Percentiles rank a stretch among this genome's conserved stretches.
phyloP scores from a whole-genome alignment of 1,140 invertebrate genomes.

The Diprion similis region DNA sequence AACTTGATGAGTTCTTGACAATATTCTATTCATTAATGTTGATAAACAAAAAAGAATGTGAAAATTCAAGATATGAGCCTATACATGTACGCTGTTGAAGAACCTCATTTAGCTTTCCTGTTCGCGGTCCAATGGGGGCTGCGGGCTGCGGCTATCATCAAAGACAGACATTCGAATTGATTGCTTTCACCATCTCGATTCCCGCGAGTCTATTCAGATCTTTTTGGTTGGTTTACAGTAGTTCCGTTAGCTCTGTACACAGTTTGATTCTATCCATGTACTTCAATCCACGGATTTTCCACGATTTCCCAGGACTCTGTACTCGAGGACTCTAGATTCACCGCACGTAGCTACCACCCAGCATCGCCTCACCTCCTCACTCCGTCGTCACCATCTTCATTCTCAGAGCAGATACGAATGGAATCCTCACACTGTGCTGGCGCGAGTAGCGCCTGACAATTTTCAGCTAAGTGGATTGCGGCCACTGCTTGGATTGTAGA shows the following conservation, averaged over 20 bases:
- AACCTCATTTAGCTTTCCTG: no score
- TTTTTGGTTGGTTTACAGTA: slow-evolving; percentile 22
- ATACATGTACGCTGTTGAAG: no score
- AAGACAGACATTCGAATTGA: slow-evolving; percentile 1
- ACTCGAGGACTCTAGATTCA: slow-evolving; percentile 27
- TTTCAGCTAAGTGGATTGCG: neutral
- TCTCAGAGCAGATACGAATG: no score
- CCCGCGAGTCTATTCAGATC: slow-evolving; percentile 9
- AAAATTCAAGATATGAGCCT: no score
- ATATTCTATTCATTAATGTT: no score
- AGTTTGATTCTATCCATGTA: slow-evolving; percentile 29
- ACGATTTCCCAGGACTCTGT: slow-evolving; percentile 13
- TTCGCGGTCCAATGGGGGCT: no score
- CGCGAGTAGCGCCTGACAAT: neutral
- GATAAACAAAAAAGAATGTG: no score
- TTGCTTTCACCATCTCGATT: neutral
- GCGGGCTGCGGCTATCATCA: no score
- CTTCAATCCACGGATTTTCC: neutral
- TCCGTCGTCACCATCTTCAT: neutral
- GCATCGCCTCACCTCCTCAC: slow-evolving; percentile 25
- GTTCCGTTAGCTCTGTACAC: slow-evolving; percentile 22
- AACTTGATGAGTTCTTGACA: no score
- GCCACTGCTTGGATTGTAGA: no score
- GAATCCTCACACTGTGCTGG: neutral
- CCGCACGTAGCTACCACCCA: slow-evolving; percentile 33